These are phyloP conservation scores for Chloebia gouldiae DNA, from an alignment of 2,113 vertebrate species.

Conservation along the genomic window DNA sequence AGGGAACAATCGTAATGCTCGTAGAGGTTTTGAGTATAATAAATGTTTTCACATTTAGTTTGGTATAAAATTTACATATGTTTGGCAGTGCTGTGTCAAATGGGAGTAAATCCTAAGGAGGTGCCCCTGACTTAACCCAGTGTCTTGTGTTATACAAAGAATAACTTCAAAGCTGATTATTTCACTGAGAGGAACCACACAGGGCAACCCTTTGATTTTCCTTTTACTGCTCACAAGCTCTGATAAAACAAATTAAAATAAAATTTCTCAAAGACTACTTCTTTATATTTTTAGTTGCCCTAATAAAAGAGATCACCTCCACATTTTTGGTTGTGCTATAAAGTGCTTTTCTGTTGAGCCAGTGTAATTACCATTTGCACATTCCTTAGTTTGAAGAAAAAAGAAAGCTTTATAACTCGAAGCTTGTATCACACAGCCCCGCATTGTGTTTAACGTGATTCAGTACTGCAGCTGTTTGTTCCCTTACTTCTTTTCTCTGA, in stretches of 20 bases:
- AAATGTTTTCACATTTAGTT: slow-evolving; percentile 29
- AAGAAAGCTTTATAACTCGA: slow-evolving; percentile 37
- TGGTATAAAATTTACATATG: slow-evolving; percentile 50
- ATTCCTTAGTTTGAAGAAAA: slow-evolving; percentile 46
- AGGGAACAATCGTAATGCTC: not conserved
- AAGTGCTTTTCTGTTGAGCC: slow-evolving; percentile 26
- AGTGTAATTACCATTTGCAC: slow-evolving; percentile 17
- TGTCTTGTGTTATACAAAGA: slow-evolving; percentile 69
- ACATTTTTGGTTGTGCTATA: slow-evolving; percentile 8
- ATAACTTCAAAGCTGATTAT: slow-evolving; percentile 74
- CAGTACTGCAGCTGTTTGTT: slow-evolving; percentile 51
- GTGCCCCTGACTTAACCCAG: slow-evolving; percentile 37
- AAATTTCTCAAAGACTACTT: slow-evolving; percentile 57
- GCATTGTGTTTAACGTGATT: slow-evolving; percentile 35
- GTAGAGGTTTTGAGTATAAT: not conserved
- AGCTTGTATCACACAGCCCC: slow-evolving; percentile 25
- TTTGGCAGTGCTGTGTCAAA: slow-evolving; percentile 43
- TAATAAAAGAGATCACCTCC: slow-evolving; percentile 53
- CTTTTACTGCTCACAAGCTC: slow-evolving; percentile 49
- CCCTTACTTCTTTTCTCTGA: slow-evolving; percentile 35
- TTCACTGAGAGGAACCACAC: slow-evolving; percentile 63
- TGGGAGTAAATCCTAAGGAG: slow-evolving; percentile 47
- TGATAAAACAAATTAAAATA: slow-evolving; percentile 67
- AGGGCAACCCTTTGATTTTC: slow-evolving; percentile 65
- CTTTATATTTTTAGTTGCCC: slow-evolving; percentile 54